Evolutionary conservation across 2,888 invertebrate species (phyloP).

Genomic region (Phaonia tiefii): DNA sequence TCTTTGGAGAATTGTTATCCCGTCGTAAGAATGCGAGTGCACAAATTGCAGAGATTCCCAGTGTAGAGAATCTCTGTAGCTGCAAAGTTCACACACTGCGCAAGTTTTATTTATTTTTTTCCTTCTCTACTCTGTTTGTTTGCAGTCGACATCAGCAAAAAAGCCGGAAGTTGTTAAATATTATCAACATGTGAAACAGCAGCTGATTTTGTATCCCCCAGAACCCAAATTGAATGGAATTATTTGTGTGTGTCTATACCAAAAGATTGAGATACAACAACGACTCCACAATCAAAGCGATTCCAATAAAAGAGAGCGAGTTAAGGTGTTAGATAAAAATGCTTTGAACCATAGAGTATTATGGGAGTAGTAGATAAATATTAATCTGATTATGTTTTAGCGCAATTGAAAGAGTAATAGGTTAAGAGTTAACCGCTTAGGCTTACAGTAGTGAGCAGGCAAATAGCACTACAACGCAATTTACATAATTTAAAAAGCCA

Average conservation of each 20-base stretch:
- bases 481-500: too few relatives aligned
- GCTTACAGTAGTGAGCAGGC: neutral
- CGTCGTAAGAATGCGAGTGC: neutral
- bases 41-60: too few relatives aligned
- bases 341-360: neutral
- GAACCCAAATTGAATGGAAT: neutral
- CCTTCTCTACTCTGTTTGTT: neutral
- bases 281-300: too few relatives aligned
- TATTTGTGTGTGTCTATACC: conserved; percentile 1
- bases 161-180: conserved; percentile 44
- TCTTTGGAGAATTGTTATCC: conserved; percentile 7
- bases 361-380: conserved; percentile 5
- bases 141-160: neutral
- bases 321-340: neutral
- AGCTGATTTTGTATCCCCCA: conserved; percentile 41
- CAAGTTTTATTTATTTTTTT: conserved; percentile 38
- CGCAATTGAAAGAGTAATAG: conserved; percentile 6
- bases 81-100: conserved; percentile 40
- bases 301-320: too few relatives aligned
- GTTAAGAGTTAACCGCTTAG: neutral
- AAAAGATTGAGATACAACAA: neutral
- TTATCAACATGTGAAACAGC: conserved; percentile 60
- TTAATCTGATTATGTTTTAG: neutral
- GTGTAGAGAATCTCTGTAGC: neutral
- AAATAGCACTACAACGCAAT: too few relatives aligned